phyloP scores from a whole-genome alignment of 2,797 vertebrate species.

The Cuniculus paca region DNA sequence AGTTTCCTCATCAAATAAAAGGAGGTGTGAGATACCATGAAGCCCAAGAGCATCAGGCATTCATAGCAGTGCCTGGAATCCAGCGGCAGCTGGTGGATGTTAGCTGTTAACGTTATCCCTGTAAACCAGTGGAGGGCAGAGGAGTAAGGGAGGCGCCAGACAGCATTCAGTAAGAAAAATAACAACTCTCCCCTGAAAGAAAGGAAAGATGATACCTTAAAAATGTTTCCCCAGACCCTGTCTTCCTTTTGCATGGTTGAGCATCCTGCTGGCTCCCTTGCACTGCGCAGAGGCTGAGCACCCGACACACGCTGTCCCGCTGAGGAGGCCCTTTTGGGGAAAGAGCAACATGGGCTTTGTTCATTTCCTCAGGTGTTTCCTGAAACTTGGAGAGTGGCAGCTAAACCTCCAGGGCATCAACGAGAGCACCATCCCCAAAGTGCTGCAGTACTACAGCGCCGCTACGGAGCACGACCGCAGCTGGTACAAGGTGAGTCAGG shows the following conservation, averaged over 20 bases:
- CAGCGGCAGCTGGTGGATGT: rapidly evolving
- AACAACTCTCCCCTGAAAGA: not conserved
- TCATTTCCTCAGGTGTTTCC: constrained; percentile 93
- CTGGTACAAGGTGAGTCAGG: constrained; percentile 97
- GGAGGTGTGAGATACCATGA: not conserved
- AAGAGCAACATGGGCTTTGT: not conserved
- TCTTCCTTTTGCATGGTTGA: not conserved
- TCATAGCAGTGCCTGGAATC: not conserved
- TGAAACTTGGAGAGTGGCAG: constrained; percentile 99
- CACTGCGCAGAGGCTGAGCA: not conserved
- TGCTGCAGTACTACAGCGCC: constrained; percentile 98
- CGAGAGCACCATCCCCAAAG: constrained; percentile 98
- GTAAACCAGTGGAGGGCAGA: not conserved
- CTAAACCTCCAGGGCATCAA: constrained; percentile 99
- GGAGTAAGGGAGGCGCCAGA: not conserved
- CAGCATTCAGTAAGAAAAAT: not conserved
- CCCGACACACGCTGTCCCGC: rapidly evolving
- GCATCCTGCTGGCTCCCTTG: not conserved
- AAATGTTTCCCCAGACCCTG: not conserved
- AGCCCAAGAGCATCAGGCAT: not conserved
- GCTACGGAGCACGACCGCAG: constrained; percentile 98
- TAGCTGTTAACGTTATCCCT: not conserved
- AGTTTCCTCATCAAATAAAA: not conserved
- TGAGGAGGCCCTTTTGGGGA: not conserved
- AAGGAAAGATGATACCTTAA: constrained; percentile 29